These are phyloP conservation scores for Ladona fulva DNA, from an alignment of 1,140 invertebrate genomes.

Conservation along the genomic window DNA sequence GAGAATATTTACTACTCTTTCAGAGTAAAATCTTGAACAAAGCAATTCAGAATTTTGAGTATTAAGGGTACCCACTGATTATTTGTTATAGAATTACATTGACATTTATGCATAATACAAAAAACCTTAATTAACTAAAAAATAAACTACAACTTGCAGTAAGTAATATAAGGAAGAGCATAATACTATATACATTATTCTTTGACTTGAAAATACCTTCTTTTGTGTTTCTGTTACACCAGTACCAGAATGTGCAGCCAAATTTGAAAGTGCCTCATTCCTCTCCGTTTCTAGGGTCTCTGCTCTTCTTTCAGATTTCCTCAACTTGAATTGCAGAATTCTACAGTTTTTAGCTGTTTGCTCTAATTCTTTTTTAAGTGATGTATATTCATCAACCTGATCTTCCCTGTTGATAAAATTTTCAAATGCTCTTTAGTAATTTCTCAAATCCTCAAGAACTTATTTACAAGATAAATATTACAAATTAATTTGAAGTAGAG, in stretches of 20 bases:
- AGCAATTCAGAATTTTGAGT: no score
- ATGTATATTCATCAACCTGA: constrained; percentile 95
- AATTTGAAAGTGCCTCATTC: neutral
- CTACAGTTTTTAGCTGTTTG: constrained; percentile 97
- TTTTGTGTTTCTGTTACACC: neutral
- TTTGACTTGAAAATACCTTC: constrained; percentile 18
- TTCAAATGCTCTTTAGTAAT: constrained; percentile 17
- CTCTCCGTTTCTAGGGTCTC: constrained; percentile 73
- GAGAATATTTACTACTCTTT: no score
- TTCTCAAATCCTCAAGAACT: no score
- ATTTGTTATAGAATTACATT: no score
- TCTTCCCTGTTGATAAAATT: constrained; percentile 67
- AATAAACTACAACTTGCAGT: neutral
- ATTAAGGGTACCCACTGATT: no score
- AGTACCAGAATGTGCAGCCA: neutral
- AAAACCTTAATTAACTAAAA: no score
- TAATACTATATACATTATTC: neutral
- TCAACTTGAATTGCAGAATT: constrained; percentile 94
- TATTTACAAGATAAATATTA: no score
- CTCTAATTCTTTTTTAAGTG: constrained; percentile 83
- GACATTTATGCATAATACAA: no score
- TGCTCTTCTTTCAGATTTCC: constrained; percentile 85
- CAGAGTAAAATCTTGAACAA: no score
- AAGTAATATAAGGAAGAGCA: neutral
- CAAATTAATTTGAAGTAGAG: constrained; percentile 12